Base-by-base conservation (phyloP, 1,140 invertebrate genomes). In the Zaprionus ghesquierei region DNA sequence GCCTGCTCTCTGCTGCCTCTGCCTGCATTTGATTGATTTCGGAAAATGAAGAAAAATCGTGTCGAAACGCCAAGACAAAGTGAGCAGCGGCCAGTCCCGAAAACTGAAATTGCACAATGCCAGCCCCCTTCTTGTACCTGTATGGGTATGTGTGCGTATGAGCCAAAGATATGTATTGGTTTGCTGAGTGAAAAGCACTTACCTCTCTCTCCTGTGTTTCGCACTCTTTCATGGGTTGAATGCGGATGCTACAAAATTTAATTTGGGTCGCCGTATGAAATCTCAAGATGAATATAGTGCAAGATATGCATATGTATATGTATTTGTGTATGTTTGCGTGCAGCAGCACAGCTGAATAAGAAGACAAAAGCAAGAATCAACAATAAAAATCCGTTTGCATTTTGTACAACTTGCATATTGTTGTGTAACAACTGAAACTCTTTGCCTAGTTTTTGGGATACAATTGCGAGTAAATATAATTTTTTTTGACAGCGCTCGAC, bases 11-110 rank as follows among this genome's bases (percentile, higher is more conserved):
- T 68, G 82, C 65, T 44, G 63, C 65, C 38, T 50, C 61, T 68
- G 81, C 79, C 82, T 87, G 84, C 84, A 80, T 89, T 87, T 87
- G 84, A 89, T 87, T 87, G 84, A 87, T 87, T 87, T 87, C 79
- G 35, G 55, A 87, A 87, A 87, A 87, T 87, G 84, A 87, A 87
- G 84, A 87, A 87, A 87, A 87, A 87, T 87, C 80, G 84, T 89
- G 79, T 87, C 79, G 79, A 89, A 87, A 82, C 76, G 84, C 69
- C 84, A 89, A 87, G 82, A 87, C 82, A 87, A 87, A 87, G 82
- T 82, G 82, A 82, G 60, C 76, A 44, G 69, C 70, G 55, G 33
- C 75, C 63, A 61, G 63, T 46, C 51, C 68, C 60, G 59, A 75
- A n/a, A 82, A 85, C 79, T 82, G 82, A 82, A 87, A 87, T 82